Evolutionary conservation across 1,140 invertebrate genomes (phyloP).

Genomic region (Berghia stephanieae): DNA sequence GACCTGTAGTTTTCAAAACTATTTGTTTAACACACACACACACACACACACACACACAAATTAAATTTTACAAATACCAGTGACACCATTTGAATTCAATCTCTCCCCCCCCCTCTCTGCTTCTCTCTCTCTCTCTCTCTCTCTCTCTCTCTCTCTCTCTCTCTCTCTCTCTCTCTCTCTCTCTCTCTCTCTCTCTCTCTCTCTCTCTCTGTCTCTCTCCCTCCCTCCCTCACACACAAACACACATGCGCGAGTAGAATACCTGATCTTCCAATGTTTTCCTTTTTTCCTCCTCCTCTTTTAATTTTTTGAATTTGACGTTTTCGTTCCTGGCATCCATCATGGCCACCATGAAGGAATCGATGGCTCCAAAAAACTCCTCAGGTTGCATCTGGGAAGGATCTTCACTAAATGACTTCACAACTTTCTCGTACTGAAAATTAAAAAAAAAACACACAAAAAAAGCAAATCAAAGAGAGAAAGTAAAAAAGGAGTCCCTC

Average conservation of each 20-base stretch:
- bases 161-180: no score
- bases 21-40: neutral
- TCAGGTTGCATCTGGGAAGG: constrained; percentile 87
- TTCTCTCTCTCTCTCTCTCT: no score
- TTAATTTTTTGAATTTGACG: constrained; percentile 81
- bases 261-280: constrained; percentile 92
- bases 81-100: no score
- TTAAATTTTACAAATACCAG: neutral
- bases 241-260: no score
- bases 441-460: constrained; percentile 38
- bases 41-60: neutral
- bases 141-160: no score
- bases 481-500: no score
- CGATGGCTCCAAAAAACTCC: constrained; percentile 95
- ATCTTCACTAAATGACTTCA: constrained; percentile 91
- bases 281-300: constrained; percentile 92
- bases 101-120: no score
- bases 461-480: no score
- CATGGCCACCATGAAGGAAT: constrained; percentile 86
- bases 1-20: no score
- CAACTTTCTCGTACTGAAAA: constrained; percentile 83
- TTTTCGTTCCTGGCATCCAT: constrained; percentile 89
- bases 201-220: no score
- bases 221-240: no score
- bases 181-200: no score